phyloP scores from a whole-genome alignment of 2,888 invertebrate species.

The Auanema sp. region DNA sequence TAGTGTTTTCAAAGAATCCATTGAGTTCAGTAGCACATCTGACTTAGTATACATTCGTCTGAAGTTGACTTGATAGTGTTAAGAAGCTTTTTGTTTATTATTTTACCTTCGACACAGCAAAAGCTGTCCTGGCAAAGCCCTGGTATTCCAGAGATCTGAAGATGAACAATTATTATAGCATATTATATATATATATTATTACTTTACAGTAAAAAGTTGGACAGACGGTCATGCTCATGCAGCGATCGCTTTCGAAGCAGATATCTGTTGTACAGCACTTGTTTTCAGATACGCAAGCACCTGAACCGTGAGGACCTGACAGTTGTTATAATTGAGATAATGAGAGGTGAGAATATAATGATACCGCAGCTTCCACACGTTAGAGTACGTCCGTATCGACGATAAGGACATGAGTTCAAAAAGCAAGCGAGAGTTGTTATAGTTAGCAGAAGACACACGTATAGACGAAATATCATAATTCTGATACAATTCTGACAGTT shows the following conservation, averaged over 20 bases:
- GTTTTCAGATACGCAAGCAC: conserved; percentile 45
- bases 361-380: conserved; percentile 44
- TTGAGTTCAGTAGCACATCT: not conserved
- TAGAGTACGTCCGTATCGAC: conserved; percentile 50
- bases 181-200: not conserved
- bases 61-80: too few relatives aligned
- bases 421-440: conserved; percentile 34
- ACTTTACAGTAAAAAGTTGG: conserved; percentile 38
- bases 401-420: conserved; percentile 59
- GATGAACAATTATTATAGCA: conserved; percentile 6
- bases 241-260: conserved; percentile 37
- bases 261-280: conserved; percentile 46
- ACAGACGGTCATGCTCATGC: conserved; percentile 27
- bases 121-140: not conserved
- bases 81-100: too few relatives aligned
- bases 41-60: not conserved
- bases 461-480: too few relatives aligned
- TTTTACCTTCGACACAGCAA: not conserved
- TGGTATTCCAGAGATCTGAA: not conserved
- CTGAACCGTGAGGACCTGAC: conserved; percentile 39
- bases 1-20: not conserved
- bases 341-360: conserved; percentile 7
- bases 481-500: too few relatives aligned
- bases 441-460: too few relatives aligned
- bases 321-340: not conserved